Conservation (phyloP, 1,140 invertebrate genomes). For the Pogonus chalceus region DNA sequence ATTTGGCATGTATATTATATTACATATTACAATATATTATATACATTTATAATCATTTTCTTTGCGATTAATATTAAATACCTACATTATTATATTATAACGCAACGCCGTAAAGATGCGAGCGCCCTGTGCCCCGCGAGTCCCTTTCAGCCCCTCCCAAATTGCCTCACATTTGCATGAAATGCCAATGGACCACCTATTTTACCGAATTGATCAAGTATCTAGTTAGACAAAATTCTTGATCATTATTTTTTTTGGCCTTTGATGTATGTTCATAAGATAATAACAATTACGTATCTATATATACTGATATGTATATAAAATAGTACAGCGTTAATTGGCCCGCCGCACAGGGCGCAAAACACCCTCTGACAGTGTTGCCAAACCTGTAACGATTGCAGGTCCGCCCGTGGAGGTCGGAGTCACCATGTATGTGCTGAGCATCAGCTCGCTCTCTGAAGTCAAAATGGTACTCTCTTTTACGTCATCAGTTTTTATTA, state of each 20-base stretch:
- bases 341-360: not conserved
- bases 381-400: slow-evolving; percentile 47
- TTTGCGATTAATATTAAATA: no score
- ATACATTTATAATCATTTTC: no score
- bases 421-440: slow-evolving; percentile 97
- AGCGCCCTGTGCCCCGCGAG: not conserved
- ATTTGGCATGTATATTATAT: no score
- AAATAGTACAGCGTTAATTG: not conserved
- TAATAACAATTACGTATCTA: not conserved
- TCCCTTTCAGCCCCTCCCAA: not conserved
- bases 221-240: no score
- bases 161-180: not conserved
- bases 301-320: not conserved
- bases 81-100: no score
- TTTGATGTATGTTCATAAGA: not conserved
- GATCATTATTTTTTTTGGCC: no score
- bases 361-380: slow-evolving; percentile 8
- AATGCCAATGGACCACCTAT: not conserved
- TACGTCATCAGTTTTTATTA: not conserved
- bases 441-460: slow-evolving; percentile 97
- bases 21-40: no score
- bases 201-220: no score
- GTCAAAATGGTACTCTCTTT: slow-evolving; percentile 84
- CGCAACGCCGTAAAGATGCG: no score
- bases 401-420: slow-evolving; percentile 92